Base-by-base conservation (phyloP, 2,888 invertebrate genomes). In the Microdon myrmicae region DNA sequence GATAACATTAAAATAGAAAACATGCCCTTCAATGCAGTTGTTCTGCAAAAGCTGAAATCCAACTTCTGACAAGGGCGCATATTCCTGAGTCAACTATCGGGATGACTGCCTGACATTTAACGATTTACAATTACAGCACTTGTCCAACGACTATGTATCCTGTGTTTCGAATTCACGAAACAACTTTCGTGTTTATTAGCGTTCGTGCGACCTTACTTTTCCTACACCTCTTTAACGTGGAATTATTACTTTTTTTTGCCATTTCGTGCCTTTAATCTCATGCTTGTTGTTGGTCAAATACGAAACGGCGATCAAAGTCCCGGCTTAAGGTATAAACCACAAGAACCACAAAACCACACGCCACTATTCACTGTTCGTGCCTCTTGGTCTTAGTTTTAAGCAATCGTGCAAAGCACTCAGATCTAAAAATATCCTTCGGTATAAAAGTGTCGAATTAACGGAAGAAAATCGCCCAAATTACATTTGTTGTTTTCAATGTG, bases 331-430 rank as follows among this genome's bases (percentile, higher is more conserved):
- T 3, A 38, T 14, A 13, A 47, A 47, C 9, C 3, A 39, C 10
- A 39, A 25, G 10, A 39, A 44, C 12, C 14, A 26, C 43, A 56
- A 22, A 31, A 44, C 23, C 19, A 34, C 43, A 39, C 47, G 56
- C 35, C 67, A 66, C 38, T 61, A 68, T 68, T 69, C 44, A 68
- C 64, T 44, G 49, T 67, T 47, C 41, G 45, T 67, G 60, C 58
- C 64, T 47, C 70, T 68, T 68, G 60, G 67, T 68, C 74, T 74
- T 70, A 74, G 74, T 74, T 74, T 73, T 73, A 74, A 71, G 70
- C 72, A 69, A 75, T 72, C 75, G 71, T 69, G 73, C 74, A 71
- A 71, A 69, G 72, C 60, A 67, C 32, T 32, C 32, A 60, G 64
- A 43, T 58, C 67, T 38, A 51, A 67, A 59, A 58, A 68, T 44